Percentiles rank a stretch among this genome's conserved stretches.
Evolutionary conservation across 1,140 invertebrate species (phyloP).

Genomic region (Diorhabda elongata): DNA sequence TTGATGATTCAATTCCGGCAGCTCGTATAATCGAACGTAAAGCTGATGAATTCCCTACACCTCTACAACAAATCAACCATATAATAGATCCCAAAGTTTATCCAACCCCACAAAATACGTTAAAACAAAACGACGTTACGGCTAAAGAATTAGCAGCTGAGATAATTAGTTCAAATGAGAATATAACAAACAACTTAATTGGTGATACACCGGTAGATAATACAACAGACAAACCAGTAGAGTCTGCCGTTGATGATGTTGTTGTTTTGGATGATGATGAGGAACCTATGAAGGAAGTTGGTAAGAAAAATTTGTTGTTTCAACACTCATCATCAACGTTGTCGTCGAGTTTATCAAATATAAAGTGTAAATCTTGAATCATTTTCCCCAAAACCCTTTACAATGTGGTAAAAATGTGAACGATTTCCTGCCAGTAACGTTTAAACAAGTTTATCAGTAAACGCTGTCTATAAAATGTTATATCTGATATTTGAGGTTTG

Average conservation of each 20-base stretch:
- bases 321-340: neutral
- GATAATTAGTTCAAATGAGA: neutral
- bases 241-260: constrained; percentile 7
- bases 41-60: constrained; percentile 13
- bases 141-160: too few species aligned
- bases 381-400: neutral
- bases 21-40: constrained; percentile 36
- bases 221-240: neutral
- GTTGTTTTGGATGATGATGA: constrained; percentile 30
- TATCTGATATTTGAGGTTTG: too few species aligned
- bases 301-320: neutral
- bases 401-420: neutral
- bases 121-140: neutral
- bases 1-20: constrained; percentile 36
- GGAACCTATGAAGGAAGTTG: constrained; percentile 12
- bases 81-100: neutral
- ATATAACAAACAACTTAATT: neutral
- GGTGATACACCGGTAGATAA: neutral
- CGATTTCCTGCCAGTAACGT: neutral
- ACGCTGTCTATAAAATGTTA: neutral
- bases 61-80: neutral
- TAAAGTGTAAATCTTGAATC: too few species aligned
- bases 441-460: neutral
- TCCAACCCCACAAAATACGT: neutral
- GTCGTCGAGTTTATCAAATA: neutral